Percentiles rank a stretch among this genome's conserved stretches.
Conservation (phyloP, 2,888 invertebrate genomes). For the Ichneumon xanthorius region DNA sequence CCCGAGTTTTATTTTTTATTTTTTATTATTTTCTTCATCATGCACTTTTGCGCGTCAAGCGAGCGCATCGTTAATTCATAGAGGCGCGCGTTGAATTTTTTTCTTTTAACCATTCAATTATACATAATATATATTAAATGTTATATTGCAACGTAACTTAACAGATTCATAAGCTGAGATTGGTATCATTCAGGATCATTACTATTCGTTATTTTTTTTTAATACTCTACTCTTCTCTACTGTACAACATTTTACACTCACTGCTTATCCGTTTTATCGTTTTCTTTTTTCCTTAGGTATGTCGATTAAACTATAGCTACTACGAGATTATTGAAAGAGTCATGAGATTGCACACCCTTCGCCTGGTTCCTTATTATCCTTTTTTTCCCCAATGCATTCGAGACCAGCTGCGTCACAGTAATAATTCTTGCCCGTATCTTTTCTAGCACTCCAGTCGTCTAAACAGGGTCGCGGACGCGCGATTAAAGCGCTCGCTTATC, state of each 20-base stretch:
- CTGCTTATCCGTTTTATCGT: conserved; percentile 55
- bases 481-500: conserved; percentile 9
- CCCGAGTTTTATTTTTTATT: conserved; percentile 36
- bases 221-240: conserved; percentile 83
- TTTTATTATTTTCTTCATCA: conserved; percentile 32
- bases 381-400: conserved; percentile 55
- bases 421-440: conserved; percentile 18
- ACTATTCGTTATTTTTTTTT: conserved; percentile 71
- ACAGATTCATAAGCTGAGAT: conserved; percentile 84
- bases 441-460: conserved; percentile 29
- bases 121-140: conserved; percentile 78
- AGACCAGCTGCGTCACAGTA: conserved; percentile 65
- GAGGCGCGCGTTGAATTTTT: conserved; percentile 36
- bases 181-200: conserved; percentile 82
- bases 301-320: conserved; percentile 78
- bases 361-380: conserved; percentile 40
- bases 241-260: conserved; percentile 85
- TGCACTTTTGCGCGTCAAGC: conserved; percentile 25
- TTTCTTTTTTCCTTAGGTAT: conserved; percentile 75
- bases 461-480: conserved; percentile 36
- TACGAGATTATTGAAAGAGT: conserved; percentile 83
- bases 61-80: conserved; percentile 54
- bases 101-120: conserved; percentile 68
- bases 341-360: conserved; percentile 83
- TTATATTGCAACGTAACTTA: conserved; percentile 84